Evolutionary conservation across 2,888 invertebrate species (phyloP).

Genomic region (Rugalucina vietnamica): DNA sequence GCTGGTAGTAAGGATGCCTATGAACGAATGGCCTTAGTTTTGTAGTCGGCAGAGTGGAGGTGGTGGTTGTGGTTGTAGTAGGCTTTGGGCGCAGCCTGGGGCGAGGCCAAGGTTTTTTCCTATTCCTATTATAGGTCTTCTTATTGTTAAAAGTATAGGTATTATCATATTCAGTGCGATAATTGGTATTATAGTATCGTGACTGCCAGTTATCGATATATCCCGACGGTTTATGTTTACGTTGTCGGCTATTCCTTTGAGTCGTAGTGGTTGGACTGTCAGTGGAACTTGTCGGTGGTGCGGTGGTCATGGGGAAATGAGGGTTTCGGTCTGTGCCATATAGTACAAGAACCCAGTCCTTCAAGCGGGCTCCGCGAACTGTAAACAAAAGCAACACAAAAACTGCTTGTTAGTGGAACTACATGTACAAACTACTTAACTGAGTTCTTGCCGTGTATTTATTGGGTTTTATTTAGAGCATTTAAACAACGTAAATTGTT

Average conservation of each 20-base stretch:
- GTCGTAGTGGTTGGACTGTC: conserved; percentile 50
- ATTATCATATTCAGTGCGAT: background rate
- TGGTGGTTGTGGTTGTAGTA: background rate
- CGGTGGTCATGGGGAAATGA: conserved; percentile 67
- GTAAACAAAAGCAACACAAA: conserved; percentile 69
- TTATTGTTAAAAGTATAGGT: background rate
- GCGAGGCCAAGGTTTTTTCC: background rate
- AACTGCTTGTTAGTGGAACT: conserved; percentile 25
- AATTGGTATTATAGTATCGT: conserved; percentile 11
- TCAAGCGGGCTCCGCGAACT: conserved; percentile 88
- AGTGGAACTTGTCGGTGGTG: conserved; percentile 68
- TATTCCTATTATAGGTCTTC: background rate
- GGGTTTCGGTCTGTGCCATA: conserved; percentile 90
- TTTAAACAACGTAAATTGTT: no score
- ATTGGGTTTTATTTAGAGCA: no score
- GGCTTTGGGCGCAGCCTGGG: background rate
- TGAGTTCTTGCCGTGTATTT: background rate
- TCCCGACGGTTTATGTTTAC: conserved; percentile 44
- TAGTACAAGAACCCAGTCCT: conserved; percentile 96
- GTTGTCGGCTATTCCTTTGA: conserved; percentile 42
- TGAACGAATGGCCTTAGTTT: background rate
- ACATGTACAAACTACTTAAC: conserved; percentile 26
- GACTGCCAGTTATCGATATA: background rate
- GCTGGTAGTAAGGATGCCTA: background rate
- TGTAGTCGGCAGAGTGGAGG: background rate